phyloP scores from a whole-genome alignment of 2,113 vertebrate genomes.

The Leiothrix lutea region DNA sequence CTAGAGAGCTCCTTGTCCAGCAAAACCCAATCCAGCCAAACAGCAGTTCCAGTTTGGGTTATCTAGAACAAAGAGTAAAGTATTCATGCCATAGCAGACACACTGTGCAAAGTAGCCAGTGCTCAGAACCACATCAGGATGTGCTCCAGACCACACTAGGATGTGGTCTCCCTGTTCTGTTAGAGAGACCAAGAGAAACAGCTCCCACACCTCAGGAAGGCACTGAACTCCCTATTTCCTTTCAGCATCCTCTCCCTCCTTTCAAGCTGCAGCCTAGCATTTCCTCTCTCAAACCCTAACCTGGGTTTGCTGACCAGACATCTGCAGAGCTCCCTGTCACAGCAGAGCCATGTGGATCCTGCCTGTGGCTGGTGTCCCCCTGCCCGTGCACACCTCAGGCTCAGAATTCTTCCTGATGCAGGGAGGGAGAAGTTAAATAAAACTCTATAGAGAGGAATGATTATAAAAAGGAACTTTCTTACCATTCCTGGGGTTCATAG shows the following conservation, averaged over 20 bases:
- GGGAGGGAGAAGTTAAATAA: background rate
- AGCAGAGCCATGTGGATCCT: background rate
- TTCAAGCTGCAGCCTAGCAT: background rate
- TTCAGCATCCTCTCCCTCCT: background rate
- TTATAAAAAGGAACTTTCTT: background rate
- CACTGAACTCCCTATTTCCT: background rate
- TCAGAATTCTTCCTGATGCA: background rate
- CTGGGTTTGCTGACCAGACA: rapidly evolving
- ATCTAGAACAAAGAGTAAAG: background rate
- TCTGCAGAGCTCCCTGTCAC: background rate
- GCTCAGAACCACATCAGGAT: background rate
- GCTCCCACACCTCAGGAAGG: background rate
- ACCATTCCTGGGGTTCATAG: background rate
- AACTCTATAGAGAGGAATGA: background rate
- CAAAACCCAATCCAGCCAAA: background rate
- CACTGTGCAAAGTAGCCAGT: rapidly evolving
- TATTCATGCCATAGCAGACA: rapidly evolving
- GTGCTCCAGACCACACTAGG: background rate
- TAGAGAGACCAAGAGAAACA: background rate
- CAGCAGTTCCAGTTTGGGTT: background rate
- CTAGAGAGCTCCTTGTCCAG: background rate
- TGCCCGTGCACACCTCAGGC: rapidly evolving
- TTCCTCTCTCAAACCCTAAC: background rate
- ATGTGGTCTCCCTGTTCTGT: rapidly evolving
- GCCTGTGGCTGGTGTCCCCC: rapidly evolving